A percentile compares a stretch with the other conserved stretches of the same genome.
phyloP scores from a whole-genome alignment of 2,888 invertebrate genomes.

The Lydus trimaculatus region DNA sequence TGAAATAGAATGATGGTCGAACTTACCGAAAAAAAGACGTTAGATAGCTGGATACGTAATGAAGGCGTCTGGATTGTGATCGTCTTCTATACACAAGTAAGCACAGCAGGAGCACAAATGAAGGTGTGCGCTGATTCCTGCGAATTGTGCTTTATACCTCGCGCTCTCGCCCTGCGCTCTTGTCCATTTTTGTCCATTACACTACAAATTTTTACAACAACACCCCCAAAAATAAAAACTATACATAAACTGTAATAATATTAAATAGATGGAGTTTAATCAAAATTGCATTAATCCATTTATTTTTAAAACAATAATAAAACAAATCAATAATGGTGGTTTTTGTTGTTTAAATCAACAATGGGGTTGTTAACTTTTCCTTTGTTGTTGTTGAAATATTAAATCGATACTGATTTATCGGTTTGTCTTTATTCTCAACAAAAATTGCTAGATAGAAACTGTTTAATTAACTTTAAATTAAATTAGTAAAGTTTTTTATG shows the following conservation, averaged over 20 bases:
- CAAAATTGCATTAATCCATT: not conserved
- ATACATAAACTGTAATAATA: too few relatives aligned
- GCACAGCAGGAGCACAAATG: constrained; percentile 42
- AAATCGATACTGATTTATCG: not conserved
- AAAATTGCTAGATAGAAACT: not conserved
- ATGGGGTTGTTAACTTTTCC: not conserved
- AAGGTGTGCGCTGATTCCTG: constrained; percentile 42
- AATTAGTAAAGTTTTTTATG: not conserved
- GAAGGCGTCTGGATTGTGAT: not conserved
- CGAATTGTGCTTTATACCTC: constrained; percentile 41
- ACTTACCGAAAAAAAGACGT: not conserved
- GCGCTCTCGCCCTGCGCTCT: constrained; percentile 43
- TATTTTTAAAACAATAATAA: not conserved
- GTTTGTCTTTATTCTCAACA: too few relatives aligned
- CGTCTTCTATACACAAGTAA: constrained; percentile 7
- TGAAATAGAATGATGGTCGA: not conserved
- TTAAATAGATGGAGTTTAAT: too few relatives aligned
- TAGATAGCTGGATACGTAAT: not conserved
- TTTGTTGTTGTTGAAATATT: not conserved
- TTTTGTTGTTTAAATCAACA: not conserved
- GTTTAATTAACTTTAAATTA: not conserved
- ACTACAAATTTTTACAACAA: not conserved
- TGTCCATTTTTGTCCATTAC: not conserved
- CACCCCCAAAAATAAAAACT: too few relatives aligned
- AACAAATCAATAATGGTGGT: not conserved